phyloP scores from a whole-genome alignment of 2,113 vertebrate genomes.

The Malurus melanocephalus region DNA sequence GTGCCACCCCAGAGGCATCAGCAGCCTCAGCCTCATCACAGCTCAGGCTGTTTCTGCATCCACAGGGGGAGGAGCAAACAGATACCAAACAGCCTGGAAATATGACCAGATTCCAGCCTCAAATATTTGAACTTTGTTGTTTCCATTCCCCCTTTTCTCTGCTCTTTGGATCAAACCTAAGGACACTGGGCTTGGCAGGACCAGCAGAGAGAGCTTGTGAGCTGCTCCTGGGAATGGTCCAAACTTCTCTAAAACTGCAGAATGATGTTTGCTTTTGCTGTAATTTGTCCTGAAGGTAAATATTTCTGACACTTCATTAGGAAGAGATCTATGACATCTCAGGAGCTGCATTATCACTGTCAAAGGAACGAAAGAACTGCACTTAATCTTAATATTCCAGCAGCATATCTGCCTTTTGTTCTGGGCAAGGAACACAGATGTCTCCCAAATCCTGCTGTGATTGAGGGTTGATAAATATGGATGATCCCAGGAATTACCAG shows the following conservation, averaged over 20 bases:
- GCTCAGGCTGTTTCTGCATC: not conserved
- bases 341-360: slow-evolving; percentile 34
- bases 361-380: slow-evolving; percentile 42
- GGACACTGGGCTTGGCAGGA: not conserved
- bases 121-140: not conserved
- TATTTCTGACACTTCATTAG: slow-evolving; percentile 58
- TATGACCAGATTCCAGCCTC: not conserved
- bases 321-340: slow-evolving; percentile 25
- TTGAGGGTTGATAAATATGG: slow-evolving; percentile 13
- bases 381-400: slow-evolving; percentile 28
- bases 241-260: not conserved
- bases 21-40: not conserved
- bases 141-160: not conserved
- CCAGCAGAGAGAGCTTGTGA: slow-evolving; percentile 27
- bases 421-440: slow-evolving; percentile 16
- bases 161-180: not conserved
- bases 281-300: slow-evolving; percentile 54
- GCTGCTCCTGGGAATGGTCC: not conserved
- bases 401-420: slow-evolving; percentile 1
- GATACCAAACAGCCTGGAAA: not conserved
- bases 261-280: not conserved
- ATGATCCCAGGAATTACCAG: not conserved
- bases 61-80: not conserved
- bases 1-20: not conserved
- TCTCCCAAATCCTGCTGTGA: slow-evolving; percentile 12